Percentiles rank a stretch among this genome's conserved stretches.
Conservation (phyloP, 2,113 vertebrate species). For the Hemiscyllium ocellatum region DNA sequence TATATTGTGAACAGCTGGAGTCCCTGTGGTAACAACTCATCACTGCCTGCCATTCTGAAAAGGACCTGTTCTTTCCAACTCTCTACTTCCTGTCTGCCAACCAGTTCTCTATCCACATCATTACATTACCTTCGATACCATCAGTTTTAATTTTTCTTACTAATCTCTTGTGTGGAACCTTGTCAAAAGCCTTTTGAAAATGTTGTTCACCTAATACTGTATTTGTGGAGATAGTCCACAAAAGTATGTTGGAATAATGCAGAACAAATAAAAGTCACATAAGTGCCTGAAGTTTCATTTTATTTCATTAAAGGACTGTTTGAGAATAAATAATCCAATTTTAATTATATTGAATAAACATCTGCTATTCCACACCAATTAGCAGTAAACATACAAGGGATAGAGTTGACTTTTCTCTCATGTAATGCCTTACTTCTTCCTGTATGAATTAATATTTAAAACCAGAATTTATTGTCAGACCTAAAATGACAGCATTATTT, state of each 20-base stretch:
- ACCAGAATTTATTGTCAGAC: not conserved
- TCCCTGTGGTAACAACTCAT: no score
- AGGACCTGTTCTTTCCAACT: no score
- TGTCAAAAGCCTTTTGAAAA: no score
- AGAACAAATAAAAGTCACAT: not conserved
- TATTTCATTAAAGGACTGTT: not conserved
- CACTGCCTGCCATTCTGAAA: no score
- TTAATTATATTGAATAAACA: not conserved
- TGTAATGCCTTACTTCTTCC: not conserved
- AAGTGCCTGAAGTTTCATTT: not conserved
- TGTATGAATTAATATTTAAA: not conserved
- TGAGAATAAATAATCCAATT: not conserved
- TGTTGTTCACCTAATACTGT: not conserved
- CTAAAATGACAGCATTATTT: not conserved
- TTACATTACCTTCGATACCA: no score
- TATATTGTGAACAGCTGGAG: no score
- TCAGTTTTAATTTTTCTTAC: no score
- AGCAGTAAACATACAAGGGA: slow-evolving; percentile 16
- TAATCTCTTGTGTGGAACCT: no score
- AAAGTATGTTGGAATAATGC: not conserved
- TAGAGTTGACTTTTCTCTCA: not conserved
- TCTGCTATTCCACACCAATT: not conserved
- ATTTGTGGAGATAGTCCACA: not conserved
- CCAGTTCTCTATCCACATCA: no score
- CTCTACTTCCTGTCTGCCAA: no score